Evolutionary conservation across 2,888 invertebrate genomes (phyloP), one percentile per base, ranked within the genome.

Genomic region (Chironomus riparius): DNA sequence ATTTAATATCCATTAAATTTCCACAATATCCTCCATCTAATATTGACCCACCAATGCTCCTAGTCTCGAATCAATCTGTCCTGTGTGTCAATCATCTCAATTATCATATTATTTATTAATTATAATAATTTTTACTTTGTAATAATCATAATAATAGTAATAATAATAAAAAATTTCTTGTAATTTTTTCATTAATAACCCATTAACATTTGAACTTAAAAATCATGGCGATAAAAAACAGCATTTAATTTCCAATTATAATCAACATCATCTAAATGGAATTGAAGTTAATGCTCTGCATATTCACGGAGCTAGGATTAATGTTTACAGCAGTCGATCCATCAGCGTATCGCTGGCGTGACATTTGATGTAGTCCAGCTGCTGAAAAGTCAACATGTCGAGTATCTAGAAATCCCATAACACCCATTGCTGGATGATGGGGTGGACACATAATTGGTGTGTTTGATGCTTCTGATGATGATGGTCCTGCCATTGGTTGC

Each of bases 231-330:
- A 65, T 65, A 22, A 18, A 38, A 56, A 56, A 56, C 56, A 56
- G 56, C 56, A 65, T 65, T 74, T 68, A 74, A 13, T 61, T 61
- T 65, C 68, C 62, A 65, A 74, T 47, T 10, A 74, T 21, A 62
- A 74, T 61, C 68, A 76, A 69, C 76, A 68, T 38, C 38, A 10
- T 76, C 90, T 90, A 92, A 87, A 92, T 90, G 81, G 90, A 88
- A 83, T 91, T 91, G 80, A 92, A 92, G 83, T 91, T 92, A 78
- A 92, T 88, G 79, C 90, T 90, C 81, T 91, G 89, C 81, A 91
- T 87, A 84, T 90, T 91, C 81, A 92, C 87, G 78, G 90, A 88
- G 68, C 88, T 85, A 79, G 85, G 85, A 83, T 88, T 88, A 12
- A 85, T 83, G 77, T 85, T 85, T 69, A 85, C 83, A 65, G 83